Conservation (phyloP, 1,140 invertebrate species). For the Melitaea cinxia region DNA sequence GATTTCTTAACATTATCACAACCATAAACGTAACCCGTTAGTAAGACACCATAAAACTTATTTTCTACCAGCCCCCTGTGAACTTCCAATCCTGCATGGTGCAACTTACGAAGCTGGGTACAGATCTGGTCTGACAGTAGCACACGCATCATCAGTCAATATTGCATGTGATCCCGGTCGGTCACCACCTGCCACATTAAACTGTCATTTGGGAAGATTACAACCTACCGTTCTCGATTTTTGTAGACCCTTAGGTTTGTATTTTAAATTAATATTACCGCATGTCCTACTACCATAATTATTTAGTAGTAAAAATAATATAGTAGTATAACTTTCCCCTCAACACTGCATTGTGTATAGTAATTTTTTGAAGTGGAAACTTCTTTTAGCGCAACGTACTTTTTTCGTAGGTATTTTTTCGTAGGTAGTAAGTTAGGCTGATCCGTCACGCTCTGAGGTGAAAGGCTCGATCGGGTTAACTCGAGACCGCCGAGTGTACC, state of each 20-base stretch:
- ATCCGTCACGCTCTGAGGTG: too few relatives aligned
- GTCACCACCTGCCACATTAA: slow-evolving; percentile 78
- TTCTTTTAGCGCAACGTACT: too few relatives aligned
- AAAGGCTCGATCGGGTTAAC: too few relatives aligned
- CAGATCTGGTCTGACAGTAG: slow-evolving; percentile 88
- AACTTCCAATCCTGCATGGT: slow-evolving; percentile 86
- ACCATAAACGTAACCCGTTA: background rate
- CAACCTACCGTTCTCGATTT: slow-evolving; percentile 77
- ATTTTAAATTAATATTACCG: background rate
- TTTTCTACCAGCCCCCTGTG: slow-evolving; percentile 84
- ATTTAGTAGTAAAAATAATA: too few relatives aligned
- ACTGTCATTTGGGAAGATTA: slow-evolving; percentile 87
- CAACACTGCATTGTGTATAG: too few relatives aligned
- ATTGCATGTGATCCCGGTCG: slow-evolving; percentile 86
- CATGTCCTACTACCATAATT: background rate
- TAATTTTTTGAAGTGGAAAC: too few relatives aligned
- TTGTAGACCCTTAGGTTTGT: slow-evolving; percentile 70
- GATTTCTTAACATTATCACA: slow-evolving; percentile 4
- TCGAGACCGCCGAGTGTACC: too few relatives aligned
- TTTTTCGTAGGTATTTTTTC: too few relatives aligned
- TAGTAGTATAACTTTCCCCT: too few relatives aligned
- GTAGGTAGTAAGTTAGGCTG: too few relatives aligned
- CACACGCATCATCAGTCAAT: slow-evolving; percentile 87
- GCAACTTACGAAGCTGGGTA: slow-evolving; percentile 90
- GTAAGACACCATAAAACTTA: background rate